phyloP scores from a whole-genome alignment of 1,140 invertebrate genomes.

The Potamilus streckersoni region DNA sequence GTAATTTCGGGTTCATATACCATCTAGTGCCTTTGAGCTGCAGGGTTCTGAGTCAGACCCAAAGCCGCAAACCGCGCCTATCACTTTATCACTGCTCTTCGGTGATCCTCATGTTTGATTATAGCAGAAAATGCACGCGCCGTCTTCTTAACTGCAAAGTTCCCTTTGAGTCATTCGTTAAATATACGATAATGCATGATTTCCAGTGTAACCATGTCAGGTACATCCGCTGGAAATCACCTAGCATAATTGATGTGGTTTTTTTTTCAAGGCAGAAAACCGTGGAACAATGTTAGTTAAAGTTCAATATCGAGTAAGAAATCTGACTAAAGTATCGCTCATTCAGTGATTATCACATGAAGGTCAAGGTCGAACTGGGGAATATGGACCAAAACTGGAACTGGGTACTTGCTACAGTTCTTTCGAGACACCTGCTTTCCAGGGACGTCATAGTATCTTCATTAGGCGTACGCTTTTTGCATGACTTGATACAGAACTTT shows the following conservation, averaged over 20 bases:
- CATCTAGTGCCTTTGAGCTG: constrained; percentile 18
- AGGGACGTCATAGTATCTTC: constrained; percentile 1
- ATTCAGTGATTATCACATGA: constrained; percentile 14
- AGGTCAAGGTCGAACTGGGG: constrained; percentile 11
- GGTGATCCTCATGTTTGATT: constrained; percentile 46
- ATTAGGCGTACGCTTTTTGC: constrained; percentile 3
- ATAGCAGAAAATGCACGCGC: constrained; percentile 31
- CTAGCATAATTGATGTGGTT: constrained; percentile 40
- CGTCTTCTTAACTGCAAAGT: constrained; percentile 27
- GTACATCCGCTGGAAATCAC: constrained; percentile 38
- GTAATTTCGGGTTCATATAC: constrained; percentile 13
- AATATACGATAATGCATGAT: background rate
- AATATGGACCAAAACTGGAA: constrained; percentile 26
- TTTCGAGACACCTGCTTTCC: constrained; percentile 8
- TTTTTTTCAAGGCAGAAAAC: constrained; percentile 9
- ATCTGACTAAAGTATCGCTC: constrained; percentile 6
- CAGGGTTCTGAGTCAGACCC: constrained; percentile 29
- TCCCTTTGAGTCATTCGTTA: constrained; percentile 10
- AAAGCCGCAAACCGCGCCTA: constrained; percentile 45
- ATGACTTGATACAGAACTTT: background rate
- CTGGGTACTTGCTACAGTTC: background rate
- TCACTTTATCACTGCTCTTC: constrained; percentile 32
- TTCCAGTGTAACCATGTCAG: constrained; percentile 21
- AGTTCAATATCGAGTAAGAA: constrained; percentile 20
- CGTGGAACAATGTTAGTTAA: constrained; percentile 15